A percentile compares a stretch with the other conserved stretches of the same genome.
Conservation (phyloP, 2,113 vertebrate genomes). For the Seriola aureovittata region DNA sequence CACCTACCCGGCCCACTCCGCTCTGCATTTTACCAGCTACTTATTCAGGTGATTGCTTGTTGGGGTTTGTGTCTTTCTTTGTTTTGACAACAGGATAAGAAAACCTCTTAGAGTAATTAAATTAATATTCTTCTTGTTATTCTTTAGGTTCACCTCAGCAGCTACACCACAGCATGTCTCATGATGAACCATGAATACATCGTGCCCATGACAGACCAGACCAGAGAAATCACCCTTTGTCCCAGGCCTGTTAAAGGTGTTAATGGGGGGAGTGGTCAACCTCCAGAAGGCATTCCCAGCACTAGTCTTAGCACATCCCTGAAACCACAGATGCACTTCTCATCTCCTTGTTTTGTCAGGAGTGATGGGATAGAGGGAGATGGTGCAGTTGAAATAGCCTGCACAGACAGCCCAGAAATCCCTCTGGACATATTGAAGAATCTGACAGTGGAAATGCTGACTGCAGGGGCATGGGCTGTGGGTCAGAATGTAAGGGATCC, state of each 20-base stretch:
- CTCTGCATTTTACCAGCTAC: slow-evolving; percentile 92
- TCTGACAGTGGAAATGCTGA: slow-evolving; percentile 92
- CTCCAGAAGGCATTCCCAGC: slow-evolving; percentile 47
- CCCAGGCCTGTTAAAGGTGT: slow-evolving; percentile 60
- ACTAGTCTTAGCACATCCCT: slow-evolving; percentile 90
- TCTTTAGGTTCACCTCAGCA: slow-evolving; percentile 88
- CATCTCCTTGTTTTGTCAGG: slow-evolving; percentile 89
- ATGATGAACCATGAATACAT: slow-evolving; percentile 96
- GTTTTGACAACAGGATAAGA: not conserved
- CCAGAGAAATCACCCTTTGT: slow-evolving; percentile 89
- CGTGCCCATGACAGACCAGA: slow-evolving; percentile 93
- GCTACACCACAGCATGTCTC: slow-evolving; percentile 89
- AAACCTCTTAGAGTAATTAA: not conserved
- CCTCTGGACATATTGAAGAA: slow-evolving; percentile 90
- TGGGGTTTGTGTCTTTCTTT: not conserved
- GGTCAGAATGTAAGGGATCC: slow-evolving; percentile 90
- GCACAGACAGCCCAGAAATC: slow-evolving; percentile 91
- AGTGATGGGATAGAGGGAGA: slow-evolving; percentile 47
- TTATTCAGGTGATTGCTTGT: slow-evolving; percentile 83
- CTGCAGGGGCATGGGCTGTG: slow-evolving; percentile 87
- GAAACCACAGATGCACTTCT: slow-evolving; percentile 89
- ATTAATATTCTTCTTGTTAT: not conserved
- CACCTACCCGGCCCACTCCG: slow-evolving; percentile 91
- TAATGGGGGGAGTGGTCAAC: not conserved
- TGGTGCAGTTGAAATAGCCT: slow-evolving; percentile 51